Evolutionary conservation across 2,888 invertebrate species (phyloP).

Genomic region (Polyommatus icarus): DNA sequence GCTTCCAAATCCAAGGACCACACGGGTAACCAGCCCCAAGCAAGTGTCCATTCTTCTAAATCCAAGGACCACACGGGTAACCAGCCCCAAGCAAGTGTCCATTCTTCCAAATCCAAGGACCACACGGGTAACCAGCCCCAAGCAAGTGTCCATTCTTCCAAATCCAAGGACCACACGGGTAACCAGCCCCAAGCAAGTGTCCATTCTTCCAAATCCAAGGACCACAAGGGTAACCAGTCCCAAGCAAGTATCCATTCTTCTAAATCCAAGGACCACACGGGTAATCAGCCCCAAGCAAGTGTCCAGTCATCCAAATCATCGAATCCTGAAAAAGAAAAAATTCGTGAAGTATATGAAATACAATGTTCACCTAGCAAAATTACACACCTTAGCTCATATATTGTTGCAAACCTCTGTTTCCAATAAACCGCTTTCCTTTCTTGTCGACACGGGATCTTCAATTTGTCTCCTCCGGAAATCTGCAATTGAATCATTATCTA

Average conservation of each 20-base stretch:
- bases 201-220: too few relatives aligned
- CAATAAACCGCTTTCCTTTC: background rate
- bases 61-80: too few relatives aligned
- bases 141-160: too few relatives aligned
- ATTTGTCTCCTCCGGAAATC: conserved; percentile 5
- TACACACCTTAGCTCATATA: background rate
- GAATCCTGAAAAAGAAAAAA: background rate
- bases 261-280: conserved; percentile 11
- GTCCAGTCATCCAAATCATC: background rate
- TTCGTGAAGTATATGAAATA: background rate
- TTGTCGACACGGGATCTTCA: background rate
- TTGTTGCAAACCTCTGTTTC: background rate
- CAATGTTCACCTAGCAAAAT: background rate
- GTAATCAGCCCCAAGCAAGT: conserved; percentile 24
- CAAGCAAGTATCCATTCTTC: conserved; percentile 11
- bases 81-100: too few relatives aligned
- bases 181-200: too few relatives aligned
- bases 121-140: too few relatives aligned
- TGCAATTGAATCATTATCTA: background rate
- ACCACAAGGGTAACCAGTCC: conserved; percentile 3
- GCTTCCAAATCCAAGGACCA: too few relatives aligned
- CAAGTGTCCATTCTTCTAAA: too few relatives aligned
- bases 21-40: too few relatives aligned
- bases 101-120: too few relatives aligned
- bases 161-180: too few relatives aligned